Percentiles rank a stretch among this genome's conserved stretches.
Evolutionary conservation across 2,113 vertebrate species (phyloP).

Genomic region (Calidris pugnax): DNA sequence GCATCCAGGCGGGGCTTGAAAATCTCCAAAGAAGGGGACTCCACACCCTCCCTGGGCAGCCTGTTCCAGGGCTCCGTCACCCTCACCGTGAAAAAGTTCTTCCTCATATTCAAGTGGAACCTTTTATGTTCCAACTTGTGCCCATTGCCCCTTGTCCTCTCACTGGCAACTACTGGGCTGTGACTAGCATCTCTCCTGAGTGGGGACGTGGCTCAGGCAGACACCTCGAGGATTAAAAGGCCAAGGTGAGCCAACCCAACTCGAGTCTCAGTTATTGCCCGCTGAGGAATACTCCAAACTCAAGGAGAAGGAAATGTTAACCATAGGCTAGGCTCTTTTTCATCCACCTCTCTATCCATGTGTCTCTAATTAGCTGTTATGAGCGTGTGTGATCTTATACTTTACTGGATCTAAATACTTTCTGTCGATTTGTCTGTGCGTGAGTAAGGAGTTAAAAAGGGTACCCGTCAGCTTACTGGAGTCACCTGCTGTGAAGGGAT

Average conservation of each 20-base stretch:
- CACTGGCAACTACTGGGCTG: no score
- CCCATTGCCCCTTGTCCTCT: no score
- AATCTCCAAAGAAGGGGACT: no score
- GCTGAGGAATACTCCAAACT: not conserved
- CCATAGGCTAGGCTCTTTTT: not conserved
- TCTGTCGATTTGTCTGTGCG: not conserved
- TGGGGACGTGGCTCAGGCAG: not conserved
- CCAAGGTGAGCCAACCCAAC: not conserved
- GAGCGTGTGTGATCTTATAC: not conserved
- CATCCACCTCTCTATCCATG: not conserved
- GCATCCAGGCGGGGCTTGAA: no score
- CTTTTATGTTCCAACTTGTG: no score
- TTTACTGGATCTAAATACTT: not conserved
- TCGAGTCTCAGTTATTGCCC: not conserved
- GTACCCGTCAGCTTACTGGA: not conserved
- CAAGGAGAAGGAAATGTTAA: not conserved
- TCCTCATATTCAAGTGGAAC: no score
- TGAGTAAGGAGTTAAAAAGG: not conserved
- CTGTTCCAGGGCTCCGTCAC: no score
- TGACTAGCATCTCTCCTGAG: not conserved
- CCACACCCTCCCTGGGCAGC: no score
- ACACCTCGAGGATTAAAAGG: not conserved
- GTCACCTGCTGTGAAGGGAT: not conserved
- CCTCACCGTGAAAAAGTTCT: no score
- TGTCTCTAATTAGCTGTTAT: not conserved